These are phyloP conservation scores for Hepsetus odoe DNA, from an alignment of 2,113 vertebrate genomes.

Conservation along the genomic window DNA sequence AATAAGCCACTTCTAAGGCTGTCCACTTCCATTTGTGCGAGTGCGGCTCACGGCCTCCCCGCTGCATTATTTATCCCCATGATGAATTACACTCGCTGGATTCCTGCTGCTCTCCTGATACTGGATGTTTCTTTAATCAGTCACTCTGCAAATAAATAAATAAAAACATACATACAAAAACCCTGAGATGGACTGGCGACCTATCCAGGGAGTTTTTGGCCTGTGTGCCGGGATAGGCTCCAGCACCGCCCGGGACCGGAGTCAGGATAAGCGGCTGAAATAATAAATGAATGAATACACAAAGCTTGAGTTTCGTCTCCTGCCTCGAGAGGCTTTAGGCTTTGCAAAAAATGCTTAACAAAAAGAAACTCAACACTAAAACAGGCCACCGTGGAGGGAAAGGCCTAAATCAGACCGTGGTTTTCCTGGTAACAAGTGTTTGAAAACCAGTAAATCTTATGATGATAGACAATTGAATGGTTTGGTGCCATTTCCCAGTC, in stretches of 20 bases:
- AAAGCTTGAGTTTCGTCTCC: constrained; percentile 13
- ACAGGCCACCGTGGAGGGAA: neutral
- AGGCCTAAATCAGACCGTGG: neutral
- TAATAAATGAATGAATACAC: too few relatives aligned
- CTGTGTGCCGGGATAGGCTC: too few relatives aligned
- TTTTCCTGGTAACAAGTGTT: neutral
- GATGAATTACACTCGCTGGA: constrained; percentile 52
- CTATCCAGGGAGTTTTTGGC: too few relatives aligned
- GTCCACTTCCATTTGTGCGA: constrained; percentile 53
- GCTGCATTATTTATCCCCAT: constrained; percentile 52
- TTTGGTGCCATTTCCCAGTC: neutral
- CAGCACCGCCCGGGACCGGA: too few relatives aligned
- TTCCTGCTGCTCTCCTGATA: constrained; percentile 51
- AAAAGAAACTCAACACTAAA: neutral
- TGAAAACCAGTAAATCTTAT: neutral
- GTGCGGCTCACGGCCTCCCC: constrained; percentile 35
- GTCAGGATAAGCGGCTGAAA: too few relatives aligned
- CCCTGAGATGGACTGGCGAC: too few relatives aligned
- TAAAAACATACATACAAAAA: neutral
- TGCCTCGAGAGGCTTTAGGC: neutral
- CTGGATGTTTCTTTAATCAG: constrained; percentile 57
- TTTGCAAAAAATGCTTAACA: neutral
- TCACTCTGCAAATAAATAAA: constrained; percentile 7
- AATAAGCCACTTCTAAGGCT: constrained; percentile 46
- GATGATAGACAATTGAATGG: neutral